phyloP scores from a whole-genome alignment of 2,888 invertebrate species.

The Tinea pellionella region DNA sequence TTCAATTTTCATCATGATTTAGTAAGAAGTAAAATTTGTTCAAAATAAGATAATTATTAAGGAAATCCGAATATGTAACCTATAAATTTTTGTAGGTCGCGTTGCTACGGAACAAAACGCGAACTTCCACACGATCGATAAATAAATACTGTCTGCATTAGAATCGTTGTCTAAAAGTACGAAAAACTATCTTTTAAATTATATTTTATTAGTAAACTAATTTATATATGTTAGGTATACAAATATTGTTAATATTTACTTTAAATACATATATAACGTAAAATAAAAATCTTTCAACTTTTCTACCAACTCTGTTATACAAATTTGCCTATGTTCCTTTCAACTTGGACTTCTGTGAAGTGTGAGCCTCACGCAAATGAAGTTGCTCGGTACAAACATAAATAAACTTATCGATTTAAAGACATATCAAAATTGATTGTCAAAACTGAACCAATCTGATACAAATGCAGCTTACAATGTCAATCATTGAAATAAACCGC shows the following conservation, averaged over 20 bases:
- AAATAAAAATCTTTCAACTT: too few relatives aligned
- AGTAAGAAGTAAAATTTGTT: too few relatives aligned
- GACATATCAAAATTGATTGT: background rate
- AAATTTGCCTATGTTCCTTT: too few relatives aligned
- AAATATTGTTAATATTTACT: too few relatives aligned
- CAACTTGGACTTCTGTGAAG: too few relatives aligned
- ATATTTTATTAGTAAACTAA: too few relatives aligned
- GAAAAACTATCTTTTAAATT: too few relatives aligned
- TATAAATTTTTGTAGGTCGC: background rate
- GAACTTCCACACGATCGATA: slow-evolving; percentile 5
- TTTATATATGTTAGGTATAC: too few relatives aligned
- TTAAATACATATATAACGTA: too few relatives aligned
- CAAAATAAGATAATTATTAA: too few relatives aligned
- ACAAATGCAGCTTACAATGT: background rate
- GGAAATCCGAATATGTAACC: background rate
- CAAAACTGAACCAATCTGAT: background rate
- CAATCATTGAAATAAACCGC: background rate
- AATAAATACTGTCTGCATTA: slow-evolving; percentile 13
- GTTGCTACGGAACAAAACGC: background rate
- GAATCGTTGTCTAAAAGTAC: background rate
- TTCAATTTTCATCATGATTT: too few relatives aligned
- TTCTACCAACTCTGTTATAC: too few relatives aligned
- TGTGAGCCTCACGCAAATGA: background rate
- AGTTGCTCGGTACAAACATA: background rate
- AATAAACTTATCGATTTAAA: background rate